Evolutionary conservation across 2,797 vertebrate genomes (phyloP).

Genomic region (Lateolabrax maculatus): DNA sequence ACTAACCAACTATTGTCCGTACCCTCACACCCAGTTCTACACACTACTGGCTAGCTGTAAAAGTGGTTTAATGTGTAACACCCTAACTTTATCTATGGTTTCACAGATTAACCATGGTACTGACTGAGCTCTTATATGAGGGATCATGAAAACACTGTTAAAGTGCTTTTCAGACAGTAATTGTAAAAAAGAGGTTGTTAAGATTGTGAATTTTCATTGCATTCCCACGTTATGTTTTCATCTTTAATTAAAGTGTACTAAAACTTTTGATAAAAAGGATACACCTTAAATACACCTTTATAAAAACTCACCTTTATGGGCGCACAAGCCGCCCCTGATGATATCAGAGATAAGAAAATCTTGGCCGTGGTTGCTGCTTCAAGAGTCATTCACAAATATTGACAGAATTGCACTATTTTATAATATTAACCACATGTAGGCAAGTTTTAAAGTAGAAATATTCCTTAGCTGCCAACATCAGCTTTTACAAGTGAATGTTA

Average conservation of each 20-base stretch:
- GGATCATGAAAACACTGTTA: not conserved
- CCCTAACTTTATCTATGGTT: slow-evolving; percentile 52
- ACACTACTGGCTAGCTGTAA: slow-evolving; percentile 60
- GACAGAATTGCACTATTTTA: slow-evolving; percentile 4
- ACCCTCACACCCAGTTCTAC: slow-evolving; percentile 57
- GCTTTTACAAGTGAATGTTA: not conserved
- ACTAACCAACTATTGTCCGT: slow-evolving; percentile 70
- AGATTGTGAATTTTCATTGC: not conserved
- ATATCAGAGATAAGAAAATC: slow-evolving; percentile 17
- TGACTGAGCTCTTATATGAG: not conserved
- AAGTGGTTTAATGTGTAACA: slow-evolving; percentile 77
- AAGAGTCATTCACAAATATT: slow-evolving; percentile 10
- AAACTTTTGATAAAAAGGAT: slow-evolving; percentile 28
- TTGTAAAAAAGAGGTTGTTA: not conserved
- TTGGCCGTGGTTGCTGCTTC: not conserved
- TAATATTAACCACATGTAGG: not conserved
- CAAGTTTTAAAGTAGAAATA: slow-evolving; percentile 4
- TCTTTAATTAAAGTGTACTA: not conserved
- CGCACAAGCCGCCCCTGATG: not conserved
- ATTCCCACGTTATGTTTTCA: not conserved
- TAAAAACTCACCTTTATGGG: slow-evolving; percentile 26
- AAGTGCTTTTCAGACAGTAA: not conserved
- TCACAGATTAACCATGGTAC: slow-evolving; percentile 44
- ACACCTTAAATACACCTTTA: not conserved
- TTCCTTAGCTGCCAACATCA: not conserved